Percentiles rank a stretch among this genome's conserved stretches.
Evolutionary conservation across 2,888 invertebrate genomes (phyloP).

Genomic region (Andrena marginata): DNA sequence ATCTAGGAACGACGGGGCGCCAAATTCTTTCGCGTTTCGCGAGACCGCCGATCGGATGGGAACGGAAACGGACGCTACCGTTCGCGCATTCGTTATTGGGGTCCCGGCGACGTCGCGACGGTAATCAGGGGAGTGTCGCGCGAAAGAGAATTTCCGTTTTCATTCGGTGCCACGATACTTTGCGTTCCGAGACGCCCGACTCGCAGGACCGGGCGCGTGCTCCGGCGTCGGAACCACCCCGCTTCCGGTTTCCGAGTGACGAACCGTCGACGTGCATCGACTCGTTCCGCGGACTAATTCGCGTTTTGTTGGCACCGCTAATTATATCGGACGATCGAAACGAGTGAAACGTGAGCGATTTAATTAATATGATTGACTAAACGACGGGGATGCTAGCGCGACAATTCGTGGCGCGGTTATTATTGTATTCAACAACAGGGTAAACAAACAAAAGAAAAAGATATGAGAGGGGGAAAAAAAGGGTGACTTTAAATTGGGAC

Average conservation of each 20-base stretch:
- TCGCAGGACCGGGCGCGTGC: slow-evolving; percentile 1
- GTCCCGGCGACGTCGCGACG: slow-evolving; percentile 25
- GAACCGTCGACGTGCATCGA: slow-evolving; percentile 54
- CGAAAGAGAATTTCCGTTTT: slow-evolving; percentile 4
- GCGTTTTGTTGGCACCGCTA: slow-evolving; percentile 65
- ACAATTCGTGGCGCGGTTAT: slow-evolving; percentile 76
- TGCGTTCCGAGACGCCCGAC: neutral
- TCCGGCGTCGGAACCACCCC: slow-evolving; percentile 30
- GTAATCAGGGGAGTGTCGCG: slow-evolving; percentile 38
- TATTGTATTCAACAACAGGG: slow-evolving; percentile 84
- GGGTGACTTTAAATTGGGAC: slow-evolving; percentile 72
- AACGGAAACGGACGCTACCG: slow-evolving; percentile 10
- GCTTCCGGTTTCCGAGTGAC: slow-evolving; percentile 28
- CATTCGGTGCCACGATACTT: neutral
- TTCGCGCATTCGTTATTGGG: slow-evolving; percentile 30
- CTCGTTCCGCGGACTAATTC: slow-evolving; percentile 50
- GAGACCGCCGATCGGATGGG: slow-evolving; percentile 30
- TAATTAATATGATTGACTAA: slow-evolving; percentile 62
- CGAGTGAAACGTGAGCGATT: slow-evolving; percentile 39
- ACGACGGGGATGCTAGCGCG: slow-evolving; percentile 74
- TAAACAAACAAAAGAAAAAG: slow-evolving; percentile 71
- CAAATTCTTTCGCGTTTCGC: slow-evolving; percentile 64
- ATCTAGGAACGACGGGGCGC: slow-evolving; percentile 51
- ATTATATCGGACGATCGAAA: slow-evolving; percentile 26
- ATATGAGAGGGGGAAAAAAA: slow-evolving; percentile 21